Percentiles rank a stretch among this genome's conserved stretches.
Conservation (phyloP, 2,888 invertebrate species). For the Trachelus troglodyta region DNA sequence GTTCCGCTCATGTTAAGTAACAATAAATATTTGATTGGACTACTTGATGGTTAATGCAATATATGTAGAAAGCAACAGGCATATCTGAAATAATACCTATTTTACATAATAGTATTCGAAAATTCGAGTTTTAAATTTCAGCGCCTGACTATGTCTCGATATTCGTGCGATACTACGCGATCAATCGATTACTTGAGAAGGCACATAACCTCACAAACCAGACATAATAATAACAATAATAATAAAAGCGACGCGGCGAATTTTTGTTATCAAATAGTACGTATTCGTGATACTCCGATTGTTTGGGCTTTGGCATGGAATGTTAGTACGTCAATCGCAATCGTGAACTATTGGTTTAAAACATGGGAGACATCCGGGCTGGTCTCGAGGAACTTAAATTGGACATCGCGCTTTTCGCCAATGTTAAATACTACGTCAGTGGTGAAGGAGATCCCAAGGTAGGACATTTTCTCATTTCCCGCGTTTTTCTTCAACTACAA, state of each 20-base stretch:
- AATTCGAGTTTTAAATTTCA: not conserved
- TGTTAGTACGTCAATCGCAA: not conserved
- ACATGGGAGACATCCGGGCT: constrained; percentile 66
- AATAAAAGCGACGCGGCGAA: constrained; percentile 58
- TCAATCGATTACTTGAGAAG: constrained; percentile 6
- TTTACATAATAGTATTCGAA: not conserved
- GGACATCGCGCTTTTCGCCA: constrained; percentile 78
- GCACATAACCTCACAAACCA: constrained; percentile 47
- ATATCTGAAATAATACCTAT: not conserved
- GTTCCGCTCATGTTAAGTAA: not conserved
- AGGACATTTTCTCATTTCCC: constrained; percentile 25
- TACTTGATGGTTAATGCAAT: not conserved
- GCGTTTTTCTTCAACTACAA: constrained; percentile 43
- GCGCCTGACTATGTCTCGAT: not conserved
- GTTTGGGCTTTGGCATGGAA: not conserved
- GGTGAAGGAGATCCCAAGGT: constrained; percentile 72
- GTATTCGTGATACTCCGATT: not conserved
- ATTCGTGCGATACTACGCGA: constrained; percentile 1
- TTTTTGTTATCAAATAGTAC: constrained; percentile 41
- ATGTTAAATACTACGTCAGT: constrained; percentile 85
- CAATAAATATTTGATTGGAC: not conserved
- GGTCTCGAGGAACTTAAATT: constrained; percentile 66
- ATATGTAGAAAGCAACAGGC: not conserved
- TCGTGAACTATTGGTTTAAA: constrained; percentile 28
- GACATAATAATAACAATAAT: constrained; percentile 39